Evolutionary conservation across 2,113 vertebrate species (phyloP).

Genomic region (Archocentrus centrarchus): DNA sequence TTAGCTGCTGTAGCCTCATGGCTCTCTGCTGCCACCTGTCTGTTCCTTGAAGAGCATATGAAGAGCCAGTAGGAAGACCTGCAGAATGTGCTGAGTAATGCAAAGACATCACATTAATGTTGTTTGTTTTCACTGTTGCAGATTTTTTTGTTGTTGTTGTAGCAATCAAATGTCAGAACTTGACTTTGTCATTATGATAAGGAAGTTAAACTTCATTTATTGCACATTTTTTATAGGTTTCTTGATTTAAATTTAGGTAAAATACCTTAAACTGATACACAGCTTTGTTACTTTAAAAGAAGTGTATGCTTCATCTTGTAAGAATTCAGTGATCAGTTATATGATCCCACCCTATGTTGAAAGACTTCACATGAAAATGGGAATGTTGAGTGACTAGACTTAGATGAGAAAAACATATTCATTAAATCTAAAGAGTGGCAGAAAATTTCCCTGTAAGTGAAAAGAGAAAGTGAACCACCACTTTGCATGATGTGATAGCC

Average conservation of each 20-base stretch:
- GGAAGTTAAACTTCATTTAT: background rate
- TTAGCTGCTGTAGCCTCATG: slow-evolving; percentile 43
- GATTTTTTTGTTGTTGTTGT: background rate
- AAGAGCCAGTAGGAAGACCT: background rate
- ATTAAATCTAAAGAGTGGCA: slow-evolving; percentile 24
- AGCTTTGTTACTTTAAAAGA: background rate
- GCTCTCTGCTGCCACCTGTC: slow-evolving; percentile 98
- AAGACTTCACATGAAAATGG: background rate
- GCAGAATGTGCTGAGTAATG: slow-evolving; percentile 68
- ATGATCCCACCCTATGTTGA: background rate
- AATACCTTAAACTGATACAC: background rate
- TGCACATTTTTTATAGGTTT: background rate
- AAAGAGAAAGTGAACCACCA: slow-evolving; percentile 8
- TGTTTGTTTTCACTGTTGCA: background rate
- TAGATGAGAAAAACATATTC: slow-evolving; percentile 29
- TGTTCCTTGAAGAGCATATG: slow-evolving; percentile 65
- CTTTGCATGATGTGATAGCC: slow-evolving; percentile 59
- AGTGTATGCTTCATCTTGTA: background rate
- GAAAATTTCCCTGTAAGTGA: slow-evolving; percentile 40
- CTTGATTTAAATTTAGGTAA: no score
- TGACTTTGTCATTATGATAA: background rate
- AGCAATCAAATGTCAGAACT: background rate
- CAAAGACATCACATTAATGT: background rate
- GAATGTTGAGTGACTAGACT: background rate
- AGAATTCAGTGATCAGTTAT: background rate